Evolutionary conservation across 2,113 vertebrate genomes (phyloP), one percentile per base, ranked within the genome.

Genomic region (Mus musculus): DNA sequence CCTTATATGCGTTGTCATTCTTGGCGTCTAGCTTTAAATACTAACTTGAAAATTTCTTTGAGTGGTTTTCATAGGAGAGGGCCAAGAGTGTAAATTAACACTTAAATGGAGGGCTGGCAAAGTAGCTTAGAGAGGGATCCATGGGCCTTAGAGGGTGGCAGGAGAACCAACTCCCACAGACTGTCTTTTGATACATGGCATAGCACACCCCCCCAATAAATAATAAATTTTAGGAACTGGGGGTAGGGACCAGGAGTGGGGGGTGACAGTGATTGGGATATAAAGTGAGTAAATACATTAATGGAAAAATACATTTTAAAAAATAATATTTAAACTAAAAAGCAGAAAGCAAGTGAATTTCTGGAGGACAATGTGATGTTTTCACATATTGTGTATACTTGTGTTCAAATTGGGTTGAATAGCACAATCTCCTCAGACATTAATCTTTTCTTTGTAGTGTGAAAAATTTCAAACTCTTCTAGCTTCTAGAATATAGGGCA

Each of bases 21-120:
- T 46, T 49, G 39, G 86, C 16, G 82, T 96, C 11, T 22, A 87
- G 4, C 95, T 97, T 93, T 92, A 92, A 94, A 81, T 95, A 80
- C 52, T 96, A 81, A 90, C 85, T 81, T 95, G 49, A 84, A 52
- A 92, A 91, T 72, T 63, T 81, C 26, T 88, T 90, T 49, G 82
- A 94, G 46, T 87, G 17, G 30, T 96, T 96, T 97, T 93, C 73
- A 56, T 95, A 90, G 85, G 69, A 92, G 52, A 84, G 39, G 49
- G 63, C 1, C 54, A 54, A 49, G 28, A 17, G 33, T 91, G 19
- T 26, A 52, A 11, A 59, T 76, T 30, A 81, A 72, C 69, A 69
- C 19, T 76, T 89, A 73, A 33, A 67, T 72, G 61, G 33, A 87
- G 42, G 30, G 30, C 42, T 20, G 22, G 42, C 6, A 36, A 69